These are phyloP conservation scores for Squalus acanthias DNA, from an alignment of 2,797 vertebrate species.

Conservation along the genomic window DNA sequence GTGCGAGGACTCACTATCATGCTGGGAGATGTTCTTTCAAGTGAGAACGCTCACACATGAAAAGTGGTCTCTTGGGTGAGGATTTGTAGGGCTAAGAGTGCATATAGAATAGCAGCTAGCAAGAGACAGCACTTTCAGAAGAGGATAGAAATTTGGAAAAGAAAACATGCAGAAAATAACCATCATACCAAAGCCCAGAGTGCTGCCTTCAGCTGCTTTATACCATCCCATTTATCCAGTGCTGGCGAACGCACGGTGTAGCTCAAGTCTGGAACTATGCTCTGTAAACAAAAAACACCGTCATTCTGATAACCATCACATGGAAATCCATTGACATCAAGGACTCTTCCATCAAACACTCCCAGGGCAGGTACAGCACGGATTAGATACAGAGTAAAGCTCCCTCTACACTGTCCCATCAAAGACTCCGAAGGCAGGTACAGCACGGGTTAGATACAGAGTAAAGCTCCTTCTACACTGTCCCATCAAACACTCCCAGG, in stretches of 20 bases:
- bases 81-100: neutral
- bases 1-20: neutral
- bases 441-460: neutral
- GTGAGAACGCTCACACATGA: neutral
- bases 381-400: too few species aligned
- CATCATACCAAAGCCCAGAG: conserved; percentile 91
- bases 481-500: neutral
- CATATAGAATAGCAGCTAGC: neutral
- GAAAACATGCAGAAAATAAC: neutral
- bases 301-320: neutral
- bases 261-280: conserved; percentile 88
- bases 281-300: conserved; percentile 58
- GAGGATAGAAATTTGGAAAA: neutral
- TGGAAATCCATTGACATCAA: neutral
- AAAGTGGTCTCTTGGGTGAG: neutral
- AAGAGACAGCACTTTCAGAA: neutral
- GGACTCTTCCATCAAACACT: neutral
- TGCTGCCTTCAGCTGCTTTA: conserved; percentile 93
- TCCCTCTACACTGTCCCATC: neutral
- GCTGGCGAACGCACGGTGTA: conserved; percentile 86
- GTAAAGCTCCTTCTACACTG: neutral
- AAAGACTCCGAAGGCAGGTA: neutral
- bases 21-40: neutral
- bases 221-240: conserved; percentile 97
- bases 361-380: too few species aligned